Conservation (phyloP, 1,140 invertebrate species). For the Drosophila varians region DNA sequence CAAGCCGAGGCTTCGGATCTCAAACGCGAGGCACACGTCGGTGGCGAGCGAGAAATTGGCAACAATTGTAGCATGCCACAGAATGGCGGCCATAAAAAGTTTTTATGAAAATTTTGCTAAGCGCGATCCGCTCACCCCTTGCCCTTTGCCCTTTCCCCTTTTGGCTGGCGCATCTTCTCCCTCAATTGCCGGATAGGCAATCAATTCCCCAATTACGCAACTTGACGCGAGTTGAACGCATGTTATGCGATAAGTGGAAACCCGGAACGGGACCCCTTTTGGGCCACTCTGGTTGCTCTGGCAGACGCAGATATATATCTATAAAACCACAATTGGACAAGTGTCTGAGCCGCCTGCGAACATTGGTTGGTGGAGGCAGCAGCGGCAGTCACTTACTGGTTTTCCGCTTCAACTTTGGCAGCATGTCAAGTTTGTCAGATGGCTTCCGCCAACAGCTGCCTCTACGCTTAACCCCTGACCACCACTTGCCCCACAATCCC, state of each 20-base stretch:
- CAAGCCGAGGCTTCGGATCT: neutral
- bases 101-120: slow-evolving; percentile 77
- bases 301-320: neutral
- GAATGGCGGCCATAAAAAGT: slow-evolving; percentile 76
- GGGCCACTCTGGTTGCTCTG: neutral
- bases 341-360: slow-evolving; percentile 6
- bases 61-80: slow-evolving; percentile 65
- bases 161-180: slow-evolving; percentile 11
- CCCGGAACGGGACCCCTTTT: neutral
- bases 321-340: slow-evolving; percentile 2
- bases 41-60: slow-evolving; percentile 56
- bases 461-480: slow-evolving; percentile 52
- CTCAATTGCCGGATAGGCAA: slow-evolving; percentile 47
- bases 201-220: slow-evolving; percentile 73
- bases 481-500: neutral
- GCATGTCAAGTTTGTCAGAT: slow-evolving; percentile 61
- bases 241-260: slow-evolving; percentile 32
- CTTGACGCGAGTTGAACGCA: slow-evolving; percentile 28
- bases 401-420: slow-evolving; percentile 67
- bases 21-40: slow-evolving; percentile 39
- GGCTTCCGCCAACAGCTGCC: slow-evolving; percentile 62
- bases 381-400: slow-evolving; percentile 45
- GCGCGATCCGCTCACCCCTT: slow-evolving; percentile 20
- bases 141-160: neutral
- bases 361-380: slow-evolving; percentile 8